These are phyloP conservation scores for Rhorus exstirpatorius DNA, from an alignment of 2,888 invertebrate genomes.

Conservation along the genomic window DNA sequence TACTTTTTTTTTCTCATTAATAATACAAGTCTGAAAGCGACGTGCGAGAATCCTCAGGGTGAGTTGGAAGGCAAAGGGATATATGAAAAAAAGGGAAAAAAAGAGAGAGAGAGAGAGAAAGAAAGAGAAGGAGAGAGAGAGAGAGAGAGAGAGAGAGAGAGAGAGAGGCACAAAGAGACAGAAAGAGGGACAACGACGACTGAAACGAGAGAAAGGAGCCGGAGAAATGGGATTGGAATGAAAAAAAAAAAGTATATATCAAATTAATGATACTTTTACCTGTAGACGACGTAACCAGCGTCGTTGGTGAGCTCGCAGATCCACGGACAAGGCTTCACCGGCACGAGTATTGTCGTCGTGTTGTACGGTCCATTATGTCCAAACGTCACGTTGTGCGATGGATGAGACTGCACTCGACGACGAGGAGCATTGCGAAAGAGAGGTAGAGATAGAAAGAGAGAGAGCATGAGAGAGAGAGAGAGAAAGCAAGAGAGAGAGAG, in stretches of 20 bases:
- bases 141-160: neutral
- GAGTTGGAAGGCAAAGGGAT: conserved; percentile 3
- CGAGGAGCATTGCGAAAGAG: neutral
- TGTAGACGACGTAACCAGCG: conserved; percentile 97
- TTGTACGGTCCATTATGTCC: conserved; percentile 81
- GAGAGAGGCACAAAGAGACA: neutral
- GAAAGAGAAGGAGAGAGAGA: neutral
- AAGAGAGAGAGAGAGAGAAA: neutral
- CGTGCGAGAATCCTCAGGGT: conserved; percentile 11
- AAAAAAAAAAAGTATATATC: conserved; percentile 5
- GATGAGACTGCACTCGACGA: conserved; percentile 72
- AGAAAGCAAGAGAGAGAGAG: neutral
- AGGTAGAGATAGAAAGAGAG: neutral
- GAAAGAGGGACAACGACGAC: neutral
- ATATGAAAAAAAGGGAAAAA: neutral
- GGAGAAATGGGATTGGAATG: neutral
- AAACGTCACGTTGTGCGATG: conserved; percentile 77
- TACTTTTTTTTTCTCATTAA: conserved; percentile 11
- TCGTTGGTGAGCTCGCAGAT: conserved; percentile 97
- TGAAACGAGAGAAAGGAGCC: neutral
- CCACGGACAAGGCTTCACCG: conserved; percentile 91
- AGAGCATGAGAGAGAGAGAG: neutral
- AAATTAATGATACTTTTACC: conserved; percentile 73
- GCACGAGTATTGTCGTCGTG: conserved; percentile 82
- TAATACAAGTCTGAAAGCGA: conserved; percentile 29